Base-by-base conservation (phyloP, 2,797 vertebrate genomes). In the Tapera naevia region DNA sequence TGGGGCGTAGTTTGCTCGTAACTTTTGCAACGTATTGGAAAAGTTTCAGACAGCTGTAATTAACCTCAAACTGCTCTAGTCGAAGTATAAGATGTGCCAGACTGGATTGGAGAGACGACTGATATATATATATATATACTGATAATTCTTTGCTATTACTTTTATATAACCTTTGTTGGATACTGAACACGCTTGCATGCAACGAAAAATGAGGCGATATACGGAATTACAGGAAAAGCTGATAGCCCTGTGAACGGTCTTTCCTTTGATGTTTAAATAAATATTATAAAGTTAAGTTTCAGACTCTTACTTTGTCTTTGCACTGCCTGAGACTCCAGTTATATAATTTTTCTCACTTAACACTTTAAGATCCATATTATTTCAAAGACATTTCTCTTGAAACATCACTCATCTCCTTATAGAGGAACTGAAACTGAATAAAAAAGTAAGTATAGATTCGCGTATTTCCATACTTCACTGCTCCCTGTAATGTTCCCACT, bases 251-350 rank as follows among this genome's bases (percentile, higher is more conserved):
- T 5, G 41, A 71, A 48, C 2, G 6, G 9, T 5, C 10, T 62
- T 93, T 22, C 21, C 5, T 25, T 54, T 8, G 2, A n/a, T 57
- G 24, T 32, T 67, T 78, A 64, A 96, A 93, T 89, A 96, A 96
- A 93, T 51, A 45, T 12, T 67, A 46, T 14, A 70, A n/a, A 2
- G 0, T 71, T 30, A 75, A 30, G 22, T 79, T 80, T 93, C 33
- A 8, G 45, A 51, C 22, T 80, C 24, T 50, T 75, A 51, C 7
- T 80, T 86, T 37, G 41, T 37, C 27, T 80, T 43, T 17, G 11
- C 5, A 1, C 35, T 46, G 43, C 25, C 21, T 11, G 21, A 70
- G 11, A 41, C 17, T 58, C 70, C 24, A 41, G 16, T n/a, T 60
- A n/a, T 0, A 6, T 22, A 1, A 1, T 18, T 45, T 43, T n/a